These are phyloP conservation scores for Sebastes variabilis DNA, from an alignment of 2,797 vertebrate genomes.

Conservation along the genomic window DNA sequence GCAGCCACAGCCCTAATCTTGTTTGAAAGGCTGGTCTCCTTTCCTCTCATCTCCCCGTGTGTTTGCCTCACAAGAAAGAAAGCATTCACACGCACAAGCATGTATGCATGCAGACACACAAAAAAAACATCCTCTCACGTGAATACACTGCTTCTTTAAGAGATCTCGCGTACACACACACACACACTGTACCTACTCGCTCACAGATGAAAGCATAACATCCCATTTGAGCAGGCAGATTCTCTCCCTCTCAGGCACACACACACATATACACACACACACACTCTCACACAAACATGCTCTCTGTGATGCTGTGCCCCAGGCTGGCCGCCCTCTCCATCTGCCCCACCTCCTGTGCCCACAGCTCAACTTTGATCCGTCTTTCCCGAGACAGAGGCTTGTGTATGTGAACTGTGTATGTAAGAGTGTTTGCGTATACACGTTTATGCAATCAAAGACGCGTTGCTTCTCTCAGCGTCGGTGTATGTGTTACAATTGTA, in stretches of 20 bases:
- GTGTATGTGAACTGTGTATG: slow-evolving; percentile 58
- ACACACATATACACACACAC: slow-evolving; percentile 32
- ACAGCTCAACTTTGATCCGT: slow-evolving; percentile 82
- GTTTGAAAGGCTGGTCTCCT: slow-evolving; percentile 76
- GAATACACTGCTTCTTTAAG: slow-evolving; percentile 41
- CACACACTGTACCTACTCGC: slow-evolving; percentile 46
- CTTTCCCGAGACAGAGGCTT: slow-evolving; percentile 61
- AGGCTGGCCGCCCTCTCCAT: slow-evolving; percentile 78
- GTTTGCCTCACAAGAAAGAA: slow-evolving; percentile 53
- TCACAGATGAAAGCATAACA: slow-evolving; percentile 65
- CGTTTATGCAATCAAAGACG: slow-evolving; percentile 77
- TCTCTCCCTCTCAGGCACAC: slow-evolving; percentile 48
- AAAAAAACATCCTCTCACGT: slow-evolving; percentile 20
- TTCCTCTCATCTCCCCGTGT: slow-evolving; percentile 65
- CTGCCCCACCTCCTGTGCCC: slow-evolving; percentile 80
- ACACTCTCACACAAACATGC: slow-evolving; percentile 56
- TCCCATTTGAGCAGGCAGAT: slow-evolving; percentile 61
- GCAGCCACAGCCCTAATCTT: slow-evolving; percentile 72
- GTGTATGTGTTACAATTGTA: slow-evolving; percentile 59
- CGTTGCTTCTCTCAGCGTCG: slow-evolving; percentile 57
- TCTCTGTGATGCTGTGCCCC: slow-evolving; percentile 75
- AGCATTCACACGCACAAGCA: slow-evolving; percentile 17
- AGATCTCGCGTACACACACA: slow-evolving; percentile 34
- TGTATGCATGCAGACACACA: background rate
- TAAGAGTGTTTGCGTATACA: slow-evolving; percentile 64